Evolutionary conservation across 2,113 vertebrate species (phyloP).

Genomic region (Microtus pennsylvanicus): DNA sequence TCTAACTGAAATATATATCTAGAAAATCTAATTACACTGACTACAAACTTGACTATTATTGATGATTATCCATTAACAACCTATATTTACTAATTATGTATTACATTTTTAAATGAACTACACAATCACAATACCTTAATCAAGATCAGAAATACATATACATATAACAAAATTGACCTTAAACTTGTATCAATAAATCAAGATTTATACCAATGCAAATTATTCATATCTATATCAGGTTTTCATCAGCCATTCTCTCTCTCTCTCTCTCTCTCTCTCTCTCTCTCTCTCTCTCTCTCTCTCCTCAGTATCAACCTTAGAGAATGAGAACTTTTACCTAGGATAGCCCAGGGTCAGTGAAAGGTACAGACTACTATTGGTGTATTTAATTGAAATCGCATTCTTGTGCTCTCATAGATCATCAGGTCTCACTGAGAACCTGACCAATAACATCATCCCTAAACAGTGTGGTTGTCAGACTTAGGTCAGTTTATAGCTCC

Average conservation of each 20-base stretch:
- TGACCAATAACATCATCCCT: not conserved
- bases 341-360: not conserved
- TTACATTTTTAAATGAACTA: too few relatives aligned
- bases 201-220: too few relatives aligned
- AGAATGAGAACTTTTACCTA: not conserved
- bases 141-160: too few relatives aligned
- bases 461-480: not conserved
- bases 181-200: too few relatives aligned
- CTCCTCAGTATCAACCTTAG: not conserved
- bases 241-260: not conserved
- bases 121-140: too few relatives aligned
- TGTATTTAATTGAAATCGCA: not conserved
- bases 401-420: not conserved
- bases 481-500: not conserved
- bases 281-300: not conserved
- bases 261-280: not conserved
- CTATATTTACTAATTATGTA: too few relatives aligned
- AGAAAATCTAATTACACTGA: too few relatives aligned
- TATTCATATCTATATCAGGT: too few relatives aligned
- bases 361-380: not conserved
- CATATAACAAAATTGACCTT: too few relatives aligned
- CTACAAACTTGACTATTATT: too few relatives aligned
- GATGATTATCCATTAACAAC: too few relatives aligned
- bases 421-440: not conserved
- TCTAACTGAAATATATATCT: too few relatives aligned